Conservation (phyloP, 2,888 invertebrate species). For the Cepaea hortensis region DNA sequence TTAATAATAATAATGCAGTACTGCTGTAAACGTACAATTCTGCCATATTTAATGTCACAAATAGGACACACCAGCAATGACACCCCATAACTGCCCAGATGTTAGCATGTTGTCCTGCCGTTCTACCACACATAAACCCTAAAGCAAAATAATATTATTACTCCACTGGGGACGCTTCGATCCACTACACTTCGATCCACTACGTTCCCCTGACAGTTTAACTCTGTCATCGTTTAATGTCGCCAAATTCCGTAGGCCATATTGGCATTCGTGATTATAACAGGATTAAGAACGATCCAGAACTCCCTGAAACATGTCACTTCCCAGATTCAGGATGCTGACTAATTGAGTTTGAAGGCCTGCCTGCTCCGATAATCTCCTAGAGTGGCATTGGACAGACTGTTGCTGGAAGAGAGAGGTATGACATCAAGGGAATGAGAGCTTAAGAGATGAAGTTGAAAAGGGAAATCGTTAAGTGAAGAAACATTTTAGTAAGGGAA, state of each 20-base stretch:
- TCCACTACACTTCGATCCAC: no score
- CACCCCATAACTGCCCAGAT: no score
- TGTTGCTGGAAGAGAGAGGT: background rate
- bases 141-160: no score
- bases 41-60: no score
- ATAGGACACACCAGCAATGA: no score
- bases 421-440: background rate
- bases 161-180: no score
- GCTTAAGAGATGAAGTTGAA: background rate
- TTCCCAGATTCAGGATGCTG: background rate
- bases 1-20: no score
- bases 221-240: background rate
- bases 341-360: conserved; percentile 32
- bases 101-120: no score
- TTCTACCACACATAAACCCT: no score
- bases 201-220: no score
- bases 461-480: background rate
- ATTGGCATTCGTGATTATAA: conserved; percentile 25
- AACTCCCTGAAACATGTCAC: conserved; percentile 17
- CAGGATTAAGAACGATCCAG: conserved; percentile 9
- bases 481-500: no score
- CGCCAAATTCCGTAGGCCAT: conserved; percentile 7
- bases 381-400: conserved; percentile 9
- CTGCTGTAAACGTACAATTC: no score
- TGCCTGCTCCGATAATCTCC: conserved; percentile 15